These are phyloP conservation scores for Subacronicta megacephala DNA, from an alignment of 2,888 invertebrate species.

Conservation along the genomic window DNA sequence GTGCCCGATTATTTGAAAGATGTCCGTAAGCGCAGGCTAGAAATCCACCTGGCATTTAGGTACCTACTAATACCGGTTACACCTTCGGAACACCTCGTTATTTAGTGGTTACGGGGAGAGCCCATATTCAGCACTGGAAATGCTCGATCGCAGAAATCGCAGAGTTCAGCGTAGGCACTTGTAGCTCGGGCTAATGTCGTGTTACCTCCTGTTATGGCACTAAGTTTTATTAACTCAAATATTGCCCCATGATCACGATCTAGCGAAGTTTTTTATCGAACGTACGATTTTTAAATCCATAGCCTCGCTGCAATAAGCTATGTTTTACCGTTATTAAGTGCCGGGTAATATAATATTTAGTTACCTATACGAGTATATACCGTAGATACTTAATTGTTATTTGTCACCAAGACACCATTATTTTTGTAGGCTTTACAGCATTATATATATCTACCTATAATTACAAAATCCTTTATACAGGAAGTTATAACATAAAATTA, in stretches of 20 bases:
- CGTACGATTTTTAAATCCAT: constrained; percentile 3
- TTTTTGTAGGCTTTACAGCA: background rate
- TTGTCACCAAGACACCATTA: background rate
- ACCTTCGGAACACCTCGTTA: constrained; percentile 24
- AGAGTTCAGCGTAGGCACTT: too few species aligned
- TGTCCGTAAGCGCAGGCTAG: background rate
- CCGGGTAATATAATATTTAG: constrained; percentile 5
- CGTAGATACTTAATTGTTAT: constrained; percentile 2
- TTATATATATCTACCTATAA: constrained; percentile 8
- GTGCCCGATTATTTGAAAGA: background rate
- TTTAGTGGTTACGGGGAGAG: constrained; percentile 20
- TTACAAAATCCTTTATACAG: constrained; percentile 18
- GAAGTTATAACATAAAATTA: constrained; percentile 22
- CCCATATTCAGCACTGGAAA: constrained; percentile 24
- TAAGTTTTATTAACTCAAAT: constrained; percentile 19
- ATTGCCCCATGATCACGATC: constrained; percentile 3
- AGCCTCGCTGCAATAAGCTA: background rate
- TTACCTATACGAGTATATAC: too few species aligned
- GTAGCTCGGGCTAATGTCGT: too few species aligned
- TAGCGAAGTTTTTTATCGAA: constrained; percentile 3
- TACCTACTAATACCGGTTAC: constrained; percentile 4
- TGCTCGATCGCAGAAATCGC: constrained; percentile 22
- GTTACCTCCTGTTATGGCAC: constrained; percentile 15
- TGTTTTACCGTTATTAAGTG: constrained; percentile 5
- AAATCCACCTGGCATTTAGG: background rate